Percentiles rank a stretch among this genome's conserved stretches.
Conservation (phyloP, 2,888 invertebrate genomes). For the Patella ulyssiponensis region DNA sequence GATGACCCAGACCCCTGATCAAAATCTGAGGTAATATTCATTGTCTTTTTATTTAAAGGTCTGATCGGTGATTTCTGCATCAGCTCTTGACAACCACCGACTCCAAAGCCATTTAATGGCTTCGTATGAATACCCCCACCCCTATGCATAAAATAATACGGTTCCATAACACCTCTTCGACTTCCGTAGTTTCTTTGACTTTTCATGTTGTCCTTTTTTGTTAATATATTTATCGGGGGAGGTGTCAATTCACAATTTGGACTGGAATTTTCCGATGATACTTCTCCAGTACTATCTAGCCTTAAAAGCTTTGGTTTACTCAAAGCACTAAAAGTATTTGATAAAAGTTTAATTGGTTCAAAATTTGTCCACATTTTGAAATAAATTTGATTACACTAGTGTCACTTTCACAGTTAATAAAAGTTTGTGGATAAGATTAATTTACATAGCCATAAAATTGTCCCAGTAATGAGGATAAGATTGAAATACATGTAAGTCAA, state of each 20-base stretch:
- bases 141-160: not conserved
- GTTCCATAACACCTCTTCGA: not conserved
- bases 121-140: too few species aligned
- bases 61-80: not conserved
- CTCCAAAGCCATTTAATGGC: not conserved
- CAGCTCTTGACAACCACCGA: not conserved
- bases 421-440: too few species aligned
- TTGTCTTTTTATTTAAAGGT: not conserved
- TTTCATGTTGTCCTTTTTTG: not conserved
- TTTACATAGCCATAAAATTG: too few species aligned
- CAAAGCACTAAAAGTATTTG: too few species aligned
- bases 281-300: constrained; percentile 51
- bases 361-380: too few species aligned
- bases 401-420: too few species aligned
- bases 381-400: too few species aligned
- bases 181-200: not conserved
- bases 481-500: too few species aligned
- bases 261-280: constrained; percentile 34
- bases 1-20: not conserved
- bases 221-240: not conserved
- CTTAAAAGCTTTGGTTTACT: constrained; percentile 33
- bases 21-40: not conserved
- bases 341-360: too few species aligned
- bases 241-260: not conserved
- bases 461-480: too few species aligned